These are phyloP conservation scores for Gymnothorax reevesii DNA, from an alignment of 2,797 vertebrate species.

Conservation along the genomic window DNA sequence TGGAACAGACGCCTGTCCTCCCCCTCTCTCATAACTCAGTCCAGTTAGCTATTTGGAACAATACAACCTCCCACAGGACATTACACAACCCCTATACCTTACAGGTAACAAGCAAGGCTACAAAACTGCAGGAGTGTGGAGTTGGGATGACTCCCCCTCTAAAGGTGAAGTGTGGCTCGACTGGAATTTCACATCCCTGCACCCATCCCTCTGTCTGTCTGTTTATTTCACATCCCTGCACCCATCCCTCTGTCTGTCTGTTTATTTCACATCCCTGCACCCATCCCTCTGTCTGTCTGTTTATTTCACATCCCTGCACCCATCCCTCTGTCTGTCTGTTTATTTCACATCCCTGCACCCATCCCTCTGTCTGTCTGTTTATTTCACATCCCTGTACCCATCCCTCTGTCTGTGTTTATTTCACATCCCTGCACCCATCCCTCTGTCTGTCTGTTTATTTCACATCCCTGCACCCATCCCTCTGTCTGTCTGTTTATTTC, in stretches of 20 bases:
- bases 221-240: slow-evolving; percentile 45
- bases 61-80: slow-evolving; percentile 64
- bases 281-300: no score
- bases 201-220: no score
- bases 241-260: no score
- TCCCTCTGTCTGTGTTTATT: no score
- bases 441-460: no score
- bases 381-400: slow-evolving; percentile 48
- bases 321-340: no score
- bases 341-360: slow-evolving; percentile 48
- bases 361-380: no score
- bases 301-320: slow-evolving; percentile 48
- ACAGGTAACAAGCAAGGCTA: slow-evolving; percentile 63
- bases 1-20: slow-evolving; percentile 55
- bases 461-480: slow-evolving; percentile 50
- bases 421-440: slow-evolving; percentile 50
- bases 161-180: slow-evolving; percentile 52
- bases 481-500: no score
- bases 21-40: slow-evolving; percentile 66
- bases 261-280: slow-evolving; percentile 47
- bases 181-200: slow-evolving; percentile 40
- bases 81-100: slow-evolving; percentile 65
- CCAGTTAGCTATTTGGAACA: slow-evolving; percentile 71
- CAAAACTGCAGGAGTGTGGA: slow-evolving; percentile 37
- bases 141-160: slow-evolving; percentile 45